Percentiles rank a stretch among this genome's conserved stretches.
Conservation (phyloP, 1,140 invertebrate genomes). For the Ladona fulva region DNA sequence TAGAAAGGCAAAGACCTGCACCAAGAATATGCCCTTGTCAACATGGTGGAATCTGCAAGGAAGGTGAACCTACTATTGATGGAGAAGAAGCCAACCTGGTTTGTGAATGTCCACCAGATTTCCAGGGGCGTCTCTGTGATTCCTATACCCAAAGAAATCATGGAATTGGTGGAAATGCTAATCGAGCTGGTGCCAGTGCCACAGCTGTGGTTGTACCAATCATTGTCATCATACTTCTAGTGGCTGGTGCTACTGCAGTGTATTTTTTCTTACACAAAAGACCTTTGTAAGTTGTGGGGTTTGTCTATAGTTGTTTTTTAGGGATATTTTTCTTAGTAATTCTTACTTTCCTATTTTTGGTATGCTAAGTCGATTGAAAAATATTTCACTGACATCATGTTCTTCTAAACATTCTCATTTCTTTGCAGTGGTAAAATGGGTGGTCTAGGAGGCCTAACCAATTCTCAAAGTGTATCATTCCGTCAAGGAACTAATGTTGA, state of each 20-base stretch:
- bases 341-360: background rate
- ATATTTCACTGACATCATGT: too few relatives aligned
- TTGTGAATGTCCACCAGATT: slow-evolving; percentile 62
- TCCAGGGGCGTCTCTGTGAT: slow-evolving; percentile 61
- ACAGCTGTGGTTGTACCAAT: slow-evolving; percentile 64
- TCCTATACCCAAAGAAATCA: slow-evolving; percentile 30
- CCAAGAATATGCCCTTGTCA: slow-evolving; percentile 73
- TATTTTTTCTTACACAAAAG: slow-evolving; percentile 75
- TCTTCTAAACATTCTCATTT: slow-evolving; percentile 21
- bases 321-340: slow-evolving; percentile 13
- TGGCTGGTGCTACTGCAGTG: slow-evolving; percentile 47
- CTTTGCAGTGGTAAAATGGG: slow-evolving; percentile 61
- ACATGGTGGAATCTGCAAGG: slow-evolving; percentile 76
- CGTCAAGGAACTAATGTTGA: slow-evolving; percentile 89
- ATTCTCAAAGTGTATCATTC: slow-evolving; percentile 87
- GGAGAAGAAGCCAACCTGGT: slow-evolving; percentile 39
- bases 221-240: slow-evolving; percentile 59
- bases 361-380: too few relatives aligned
- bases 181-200: slow-evolving; percentile 40
- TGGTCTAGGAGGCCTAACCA: slow-evolving; percentile 64
- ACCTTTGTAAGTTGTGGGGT: slow-evolving; percentile 59
- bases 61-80: slow-evolving; percentile 29
- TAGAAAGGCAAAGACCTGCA: slow-evolving; percentile 61
- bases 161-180: slow-evolving; percentile 31
- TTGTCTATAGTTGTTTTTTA: slow-evolving; percentile 15